Base-by-base conservation (phyloP, 2,797 vertebrate genomes). In the Hippoglossus hippoglossus region DNA sequence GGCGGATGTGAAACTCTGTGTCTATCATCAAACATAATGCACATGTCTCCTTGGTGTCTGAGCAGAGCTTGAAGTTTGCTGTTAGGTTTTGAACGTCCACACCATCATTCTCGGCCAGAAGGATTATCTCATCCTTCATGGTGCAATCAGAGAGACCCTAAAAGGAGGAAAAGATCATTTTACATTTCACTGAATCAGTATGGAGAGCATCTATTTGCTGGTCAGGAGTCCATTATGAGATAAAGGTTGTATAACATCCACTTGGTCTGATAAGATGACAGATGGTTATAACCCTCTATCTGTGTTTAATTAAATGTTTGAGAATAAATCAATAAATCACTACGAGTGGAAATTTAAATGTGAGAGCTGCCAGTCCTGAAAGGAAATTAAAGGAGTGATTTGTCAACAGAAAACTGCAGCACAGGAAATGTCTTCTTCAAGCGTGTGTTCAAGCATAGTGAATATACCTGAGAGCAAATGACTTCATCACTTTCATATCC, bases 1-100 rank as follows among this genome's bases (percentile, higher is more conserved):
- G 39, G 1, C 6, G 1, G 11, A 90, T 47, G 0, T 67, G 67
- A 71, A 98, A 72, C 47, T 83, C 82, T 31, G 93, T 36, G 0
- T 71, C 77, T 15, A 95, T 92, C 53, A 86, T 83, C 65, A 99
- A 89, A 68, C 97, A 98, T 7, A 95, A 88, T 3, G 31, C 55
- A 36, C 96, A 98, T 15, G 63, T 97, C 21, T 69, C 18, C 0
- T 19, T 3, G 73, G 96, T 46, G 39, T 34, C 21, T 21, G 64
- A 96, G 79, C 92, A 94, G 59, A 96, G 83, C 1, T 87, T 79
- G 2, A 95, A 87, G 71, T 89, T 58, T 2, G 93, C 82, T 2
- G 34, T 81, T 64, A 98, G 62, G 15, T 34, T 67, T 16, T 13
- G 51, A 47, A 94, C 49, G 0, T 68, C 26, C 18, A 84, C 79